Conservation (phyloP, 2,888 invertebrate species). For the Drosophila fulvimacula region DNA sequence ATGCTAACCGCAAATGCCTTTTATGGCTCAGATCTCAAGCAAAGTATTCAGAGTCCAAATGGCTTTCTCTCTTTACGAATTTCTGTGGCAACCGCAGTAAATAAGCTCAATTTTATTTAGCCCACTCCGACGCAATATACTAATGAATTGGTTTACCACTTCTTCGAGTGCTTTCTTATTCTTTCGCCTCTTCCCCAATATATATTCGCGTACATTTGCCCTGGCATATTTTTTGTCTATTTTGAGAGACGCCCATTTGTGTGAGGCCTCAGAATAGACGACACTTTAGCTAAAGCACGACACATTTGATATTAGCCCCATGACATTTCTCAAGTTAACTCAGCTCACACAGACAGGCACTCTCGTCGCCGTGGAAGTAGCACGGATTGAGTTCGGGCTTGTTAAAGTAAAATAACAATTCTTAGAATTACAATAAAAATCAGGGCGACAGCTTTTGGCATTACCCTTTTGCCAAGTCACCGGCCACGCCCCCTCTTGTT, state of each 20-base stretch:
- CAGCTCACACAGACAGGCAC: not conserved
- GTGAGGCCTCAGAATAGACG: constrained; percentile 66
- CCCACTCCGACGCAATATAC: constrained; percentile 27
- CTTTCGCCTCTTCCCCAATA: not conserved
- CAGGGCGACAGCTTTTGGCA: constrained; percentile 72
- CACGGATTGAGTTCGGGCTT: constrained; percentile 69
- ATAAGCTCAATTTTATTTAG: constrained; percentile 46
- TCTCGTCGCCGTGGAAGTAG: not conserved
- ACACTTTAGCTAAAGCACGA: constrained; percentile 36
- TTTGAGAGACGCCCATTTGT: constrained; percentile 62
- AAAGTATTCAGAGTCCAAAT: not conserved
- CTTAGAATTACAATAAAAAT: constrained; percentile 76
- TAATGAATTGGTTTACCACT: constrained; percentile 56
- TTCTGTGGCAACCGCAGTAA: constrained; percentile 37
- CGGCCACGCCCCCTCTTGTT: constrained; percentile 3
- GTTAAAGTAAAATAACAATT: constrained; percentile 79
- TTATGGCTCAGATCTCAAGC: not conserved
- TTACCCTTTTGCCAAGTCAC: constrained; percentile 66
- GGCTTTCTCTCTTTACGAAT: constrained; percentile 4
- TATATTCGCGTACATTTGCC: constrained; percentile 3
- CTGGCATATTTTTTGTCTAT: constrained; percentile 30
- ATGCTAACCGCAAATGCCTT: constrained; percentile 10
- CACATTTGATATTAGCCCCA: constrained; percentile 69
- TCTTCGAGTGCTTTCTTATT: constrained; percentile 25
- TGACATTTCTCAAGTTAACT: constrained; percentile 69